These are phyloP conservation scores for Sturmia bella DNA, from an alignment of 2,888 invertebrate species.

Conservation along the genomic window DNA sequence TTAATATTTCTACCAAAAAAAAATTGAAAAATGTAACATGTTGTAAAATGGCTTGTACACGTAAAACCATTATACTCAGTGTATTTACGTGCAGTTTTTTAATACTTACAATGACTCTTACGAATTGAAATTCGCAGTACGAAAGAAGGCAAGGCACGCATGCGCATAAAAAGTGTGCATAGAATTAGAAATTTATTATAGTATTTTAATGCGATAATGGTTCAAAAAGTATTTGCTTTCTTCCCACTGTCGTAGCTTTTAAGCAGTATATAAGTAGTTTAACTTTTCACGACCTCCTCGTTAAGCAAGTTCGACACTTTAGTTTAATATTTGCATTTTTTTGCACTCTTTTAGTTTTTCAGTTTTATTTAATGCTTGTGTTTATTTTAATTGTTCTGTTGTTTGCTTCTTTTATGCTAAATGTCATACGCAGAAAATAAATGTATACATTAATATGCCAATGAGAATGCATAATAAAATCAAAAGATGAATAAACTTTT, in stretches of 20 bases:
- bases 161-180: slow-evolving; percentile 42
- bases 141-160: slow-evolving; percentile 65
- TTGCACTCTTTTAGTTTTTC: background rate
- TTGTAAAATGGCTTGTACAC: too few species aligned
- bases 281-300: background rate
- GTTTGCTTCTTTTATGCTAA: background rate
- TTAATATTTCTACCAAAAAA: background rate
- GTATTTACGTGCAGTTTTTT: slow-evolving; percentile 38
- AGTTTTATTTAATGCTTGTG: slow-evolving; percentile 10
- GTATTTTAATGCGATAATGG: background rate
- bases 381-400: slow-evolving; percentile 22
- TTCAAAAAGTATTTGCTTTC: background rate
- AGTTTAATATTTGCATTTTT: slow-evolving; percentile 36
- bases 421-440: slow-evolving; percentile 25
- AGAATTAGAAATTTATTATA: slow-evolving; percentile 50
- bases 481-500: slow-evolving; percentile 35
- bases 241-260: background rate
- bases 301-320: background rate
- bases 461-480: slow-evolving; percentile 13
- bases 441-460: slow-evolving; percentile 35
- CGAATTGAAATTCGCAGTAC: slow-evolving; percentile 10
- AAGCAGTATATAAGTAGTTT: background rate
- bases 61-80: background rate
- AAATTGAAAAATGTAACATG: background rate
- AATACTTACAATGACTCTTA: slow-evolving; percentile 33